Conservation (phyloP, 1,140 invertebrate species). For the Penaeus japonicus region DNA sequence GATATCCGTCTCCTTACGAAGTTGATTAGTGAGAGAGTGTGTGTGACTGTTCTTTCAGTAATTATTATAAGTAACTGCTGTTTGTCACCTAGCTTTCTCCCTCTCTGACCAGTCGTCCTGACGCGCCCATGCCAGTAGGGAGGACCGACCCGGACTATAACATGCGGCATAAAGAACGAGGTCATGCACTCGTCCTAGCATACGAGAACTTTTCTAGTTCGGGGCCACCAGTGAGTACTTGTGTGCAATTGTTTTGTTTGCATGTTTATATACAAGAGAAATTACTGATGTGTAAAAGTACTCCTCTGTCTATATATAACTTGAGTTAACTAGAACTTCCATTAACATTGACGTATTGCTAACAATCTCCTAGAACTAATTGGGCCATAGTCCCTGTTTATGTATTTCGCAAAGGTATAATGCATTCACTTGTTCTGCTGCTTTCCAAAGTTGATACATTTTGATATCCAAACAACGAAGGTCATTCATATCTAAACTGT, state of each 20-base stretch:
- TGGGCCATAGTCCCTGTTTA: too few relatives aligned
- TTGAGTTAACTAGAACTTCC: too few relatives aligned
- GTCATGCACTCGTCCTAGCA: not conserved
- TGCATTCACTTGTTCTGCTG: too few relatives aligned
- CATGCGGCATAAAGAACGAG: conserved; percentile 3
- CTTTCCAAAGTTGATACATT: too few relatives aligned
- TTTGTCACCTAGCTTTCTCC: not conserved
- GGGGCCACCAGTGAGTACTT: not conserved
- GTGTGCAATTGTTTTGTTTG: not conserved
- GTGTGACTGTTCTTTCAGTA: not conserved
- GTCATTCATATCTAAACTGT: too few relatives aligned
- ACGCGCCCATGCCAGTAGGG: not conserved
- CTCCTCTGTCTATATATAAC: too few relatives aligned
- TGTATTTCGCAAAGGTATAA: too few relatives aligned
- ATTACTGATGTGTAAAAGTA: not conserved
- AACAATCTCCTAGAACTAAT: too few relatives aligned
- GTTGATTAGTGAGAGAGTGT: too few relatives aligned
- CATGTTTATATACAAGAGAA: not conserved
- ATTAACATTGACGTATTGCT: too few relatives aligned
- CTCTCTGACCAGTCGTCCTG: not conserved
- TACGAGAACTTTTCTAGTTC: not conserved
- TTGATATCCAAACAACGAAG: too few relatives aligned
- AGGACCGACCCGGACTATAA: not conserved
- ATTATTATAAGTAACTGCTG: not conserved
- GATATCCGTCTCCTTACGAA: too few relatives aligned